Evolutionary conservation across 1,140 invertebrate genomes (phyloP).

Genomic region (Drosophila neocordata): DNA sequence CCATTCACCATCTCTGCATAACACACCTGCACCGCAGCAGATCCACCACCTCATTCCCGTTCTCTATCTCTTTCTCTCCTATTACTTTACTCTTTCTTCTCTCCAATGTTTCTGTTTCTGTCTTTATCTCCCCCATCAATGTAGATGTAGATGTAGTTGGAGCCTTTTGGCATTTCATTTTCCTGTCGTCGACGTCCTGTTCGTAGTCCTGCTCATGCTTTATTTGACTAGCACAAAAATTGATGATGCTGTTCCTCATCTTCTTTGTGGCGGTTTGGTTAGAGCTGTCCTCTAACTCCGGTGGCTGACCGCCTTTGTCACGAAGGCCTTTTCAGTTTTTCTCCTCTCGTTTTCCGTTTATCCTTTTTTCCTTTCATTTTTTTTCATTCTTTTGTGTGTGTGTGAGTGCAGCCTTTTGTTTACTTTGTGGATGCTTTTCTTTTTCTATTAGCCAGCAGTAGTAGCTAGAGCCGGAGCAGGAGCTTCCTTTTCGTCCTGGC

Average conservation of each 20-base stretch:
- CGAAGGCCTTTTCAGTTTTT: conserved; percentile 12
- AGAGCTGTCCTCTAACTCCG: conserved; percentile 26
- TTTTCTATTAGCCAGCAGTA: conserved; percentile 41
- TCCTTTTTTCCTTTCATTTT: background rate
- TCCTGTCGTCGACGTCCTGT: conserved; percentile 19
- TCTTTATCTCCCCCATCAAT: background rate
- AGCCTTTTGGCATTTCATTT: conserved; percentile 42
- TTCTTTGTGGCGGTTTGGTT: conserved; percentile 64
- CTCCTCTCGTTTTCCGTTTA: background rate
- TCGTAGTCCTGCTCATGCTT: conserved; percentile 27
- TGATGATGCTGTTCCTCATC: conserved; percentile 13
- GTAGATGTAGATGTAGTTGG: too few species aligned
- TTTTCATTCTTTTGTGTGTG: background rate
- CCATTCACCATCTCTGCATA: conserved; percentile 32
- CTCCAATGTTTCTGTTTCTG: background rate
- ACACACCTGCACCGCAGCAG: conserved; percentile 40
- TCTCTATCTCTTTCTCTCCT: conserved; percentile 4
- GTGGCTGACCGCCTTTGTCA: conserved; percentile 46
- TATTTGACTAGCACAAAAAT: conserved; percentile 33
- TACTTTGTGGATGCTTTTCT: conserved; percentile 4
- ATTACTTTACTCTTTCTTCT: background rate
- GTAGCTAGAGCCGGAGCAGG: background rate
- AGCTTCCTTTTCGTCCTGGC: conserved; percentile 23
- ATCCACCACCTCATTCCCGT: background rate
- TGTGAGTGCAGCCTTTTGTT: conserved; percentile 4